These are phyloP conservation scores for Malthinus flaveolus DNA, from an alignment of 2,888 invertebrate species.

Conservation along the genomic window DNA sequence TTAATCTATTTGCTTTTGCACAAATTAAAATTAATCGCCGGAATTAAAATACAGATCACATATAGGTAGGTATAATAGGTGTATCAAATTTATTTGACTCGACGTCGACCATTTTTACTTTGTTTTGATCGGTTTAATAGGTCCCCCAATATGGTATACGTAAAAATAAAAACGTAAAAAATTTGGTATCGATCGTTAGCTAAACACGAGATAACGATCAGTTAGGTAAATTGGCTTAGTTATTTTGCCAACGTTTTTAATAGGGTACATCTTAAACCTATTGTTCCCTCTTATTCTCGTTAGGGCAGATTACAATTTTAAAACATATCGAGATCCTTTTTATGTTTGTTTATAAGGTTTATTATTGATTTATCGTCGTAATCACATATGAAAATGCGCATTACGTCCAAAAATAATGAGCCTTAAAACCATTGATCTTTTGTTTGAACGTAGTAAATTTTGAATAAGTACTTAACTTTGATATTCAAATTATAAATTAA, in stretches of 20 bases:
- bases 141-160: neutral
- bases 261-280: conserved; percentile 51
- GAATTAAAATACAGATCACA: conserved; percentile 39
- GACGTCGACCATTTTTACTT: conserved; percentile 3
- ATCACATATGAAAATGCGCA: conserved; percentile 49
- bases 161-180: conserved; percentile 14
- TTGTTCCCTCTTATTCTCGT: conserved; percentile 47
- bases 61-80: conserved; percentile 15
- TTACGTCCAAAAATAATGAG: conserved; percentile 49
- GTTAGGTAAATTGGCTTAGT: conserved; percentile 53
- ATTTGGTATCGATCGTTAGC: conserved; percentile 39
- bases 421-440: conserved; percentile 54
- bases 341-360: conserved; percentile 26
- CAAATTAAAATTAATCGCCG: conserved; percentile 46
- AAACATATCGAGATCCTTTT: conserved; percentile 24
- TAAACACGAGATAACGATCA: conserved; percentile 51
- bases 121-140: neutral
- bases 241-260: conserved; percentile 52
- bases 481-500: neutral
- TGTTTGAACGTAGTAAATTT: conserved; percentile 43
- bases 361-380: conserved; percentile 34
- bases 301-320: conserved; percentile 40
- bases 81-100: conserved; percentile 9
- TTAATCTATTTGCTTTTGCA: conserved; percentile 44
- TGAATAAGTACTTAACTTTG: conserved; percentile 5